Conservation (phyloP, 2,888 invertebrate species). For the Diploptera punctata region DNA sequence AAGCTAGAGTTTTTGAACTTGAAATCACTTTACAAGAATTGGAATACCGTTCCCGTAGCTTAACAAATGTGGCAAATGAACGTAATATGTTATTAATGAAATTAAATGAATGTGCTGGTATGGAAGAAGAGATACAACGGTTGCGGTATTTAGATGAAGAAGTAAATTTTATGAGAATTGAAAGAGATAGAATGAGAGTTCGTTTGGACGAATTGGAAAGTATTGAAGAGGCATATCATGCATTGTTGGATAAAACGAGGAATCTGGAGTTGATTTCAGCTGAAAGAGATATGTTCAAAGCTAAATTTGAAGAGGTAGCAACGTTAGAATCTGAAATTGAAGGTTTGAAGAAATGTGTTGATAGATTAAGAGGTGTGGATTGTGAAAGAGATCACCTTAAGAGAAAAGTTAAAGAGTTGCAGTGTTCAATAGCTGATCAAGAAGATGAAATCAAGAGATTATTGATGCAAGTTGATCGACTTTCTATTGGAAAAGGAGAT, state of each 20-base stretch:
- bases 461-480: constrained; percentile 45
- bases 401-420: constrained; percentile 9
- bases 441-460: constrained; percentile 50
- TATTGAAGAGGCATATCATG: constrained; percentile 45
- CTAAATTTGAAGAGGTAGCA: background rate
- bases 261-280: constrained; percentile 50
- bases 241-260: constrained; percentile 48
- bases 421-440: constrained; percentile 46
- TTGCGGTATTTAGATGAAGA: constrained; percentile 49
- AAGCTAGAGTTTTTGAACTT: constrained; percentile 59
- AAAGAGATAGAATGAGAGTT: constrained; percentile 49
- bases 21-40: constrained; percentile 45
- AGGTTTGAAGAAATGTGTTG: no score
- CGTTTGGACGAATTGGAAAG: constrained; percentile 6
- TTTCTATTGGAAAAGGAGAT: constrained; percentile 30
- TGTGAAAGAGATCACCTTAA: constrained; percentile 26
- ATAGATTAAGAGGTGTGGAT: no score
- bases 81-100: constrained; percentile 26
- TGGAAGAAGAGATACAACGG: constrained; percentile 48
- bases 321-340: background rate
- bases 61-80: background rate
- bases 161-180: constrained; percentile 51
- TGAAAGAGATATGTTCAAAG: constrained; percentile 46
- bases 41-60: background rate
- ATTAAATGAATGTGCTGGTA: constrained; percentile 15